phyloP scores from a whole-genome alignment of 2,888 invertebrate species.

The Melikaiella ostensackeni region DNA sequence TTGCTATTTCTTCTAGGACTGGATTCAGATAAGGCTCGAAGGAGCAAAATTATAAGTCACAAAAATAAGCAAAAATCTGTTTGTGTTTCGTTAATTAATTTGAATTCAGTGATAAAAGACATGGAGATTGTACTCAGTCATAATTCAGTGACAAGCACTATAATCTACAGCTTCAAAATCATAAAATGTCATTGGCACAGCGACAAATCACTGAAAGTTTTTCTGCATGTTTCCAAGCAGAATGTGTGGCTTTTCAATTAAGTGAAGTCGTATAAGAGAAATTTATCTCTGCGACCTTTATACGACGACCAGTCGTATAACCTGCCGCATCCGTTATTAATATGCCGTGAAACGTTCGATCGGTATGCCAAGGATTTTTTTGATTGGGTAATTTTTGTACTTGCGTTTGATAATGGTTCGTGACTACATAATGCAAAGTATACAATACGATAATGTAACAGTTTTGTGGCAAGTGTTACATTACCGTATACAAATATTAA shows the following conservation, averaged over 20 bases:
- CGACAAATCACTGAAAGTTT: neutral
- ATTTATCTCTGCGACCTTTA: conserved; percentile 18
- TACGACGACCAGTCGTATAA: conserved; percentile 1
- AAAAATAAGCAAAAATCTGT: neutral
- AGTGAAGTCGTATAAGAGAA: neutral
- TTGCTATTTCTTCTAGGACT: neutral
- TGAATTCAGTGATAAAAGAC: neutral
- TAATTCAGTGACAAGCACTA: neutral
- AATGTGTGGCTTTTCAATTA: conserved; percentile 11
- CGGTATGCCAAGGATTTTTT: conserved; percentile 3
- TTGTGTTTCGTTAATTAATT: neutral
- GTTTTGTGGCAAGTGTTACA: no score
- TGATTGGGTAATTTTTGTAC: conserved; percentile 1
- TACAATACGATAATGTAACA: no score
- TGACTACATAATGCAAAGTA: no score
- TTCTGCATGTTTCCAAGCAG: neutral
- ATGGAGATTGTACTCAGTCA: neutral
- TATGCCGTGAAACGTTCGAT: conserved; percentile 2
- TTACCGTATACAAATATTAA: no score
- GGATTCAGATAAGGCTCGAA: neutral
- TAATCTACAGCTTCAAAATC: conserved; percentile 1
- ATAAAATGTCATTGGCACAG: conserved; percentile 3
- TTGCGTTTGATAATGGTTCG: no score
- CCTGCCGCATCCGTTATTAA: conserved; percentile 12
- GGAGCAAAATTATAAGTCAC: neutral